Evolutionary conservation across 2,113 vertebrate species (phyloP).

Genomic region (human (Homo sapiens)): DNA sequence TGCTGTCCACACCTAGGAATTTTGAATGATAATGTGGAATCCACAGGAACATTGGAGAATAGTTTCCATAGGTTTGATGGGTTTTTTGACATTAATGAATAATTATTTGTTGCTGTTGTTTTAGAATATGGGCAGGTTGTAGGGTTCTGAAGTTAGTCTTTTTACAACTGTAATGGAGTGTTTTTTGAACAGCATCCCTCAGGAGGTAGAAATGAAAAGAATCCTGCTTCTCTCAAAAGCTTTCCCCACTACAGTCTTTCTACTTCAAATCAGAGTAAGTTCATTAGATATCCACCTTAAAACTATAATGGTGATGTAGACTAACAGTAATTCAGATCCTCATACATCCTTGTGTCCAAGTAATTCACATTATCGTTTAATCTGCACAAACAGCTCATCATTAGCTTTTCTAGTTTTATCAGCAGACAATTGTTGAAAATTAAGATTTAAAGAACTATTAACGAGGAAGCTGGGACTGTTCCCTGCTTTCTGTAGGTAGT

Average conservation of each 20-base stretch:
- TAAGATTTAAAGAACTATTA: constrained; percentile 85
- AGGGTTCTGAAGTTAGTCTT: constrained; percentile 18
- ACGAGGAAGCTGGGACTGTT: constrained; percentile 79
- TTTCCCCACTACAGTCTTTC: neutral
- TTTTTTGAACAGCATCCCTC: constrained; percentile 58
- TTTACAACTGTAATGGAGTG: neutral
- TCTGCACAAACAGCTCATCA: constrained; percentile 77
- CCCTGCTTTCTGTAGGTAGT: neutral
- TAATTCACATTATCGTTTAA: constrained; percentile 74
- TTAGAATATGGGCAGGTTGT: neutral
- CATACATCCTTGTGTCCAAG: constrained; percentile 69
- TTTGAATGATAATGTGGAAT: neutral
- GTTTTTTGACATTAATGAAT: neutral
- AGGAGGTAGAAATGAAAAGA: constrained; percentile 50
- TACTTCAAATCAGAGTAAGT: constrained; percentile 22
- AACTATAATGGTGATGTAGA: constrained; percentile 52
- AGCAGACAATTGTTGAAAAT: constrained; percentile 85
- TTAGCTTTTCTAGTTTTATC: constrained; percentile 84
- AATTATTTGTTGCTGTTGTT: constrained; percentile 16
- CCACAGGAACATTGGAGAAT: neutral
- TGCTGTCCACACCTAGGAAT: neutral
- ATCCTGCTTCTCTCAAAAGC: neutral
- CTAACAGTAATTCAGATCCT: constrained; percentile 68
- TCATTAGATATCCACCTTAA: constrained; percentile 79
- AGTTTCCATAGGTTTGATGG: neutral